These are phyloP conservation scores for Chondrosia reniformis DNA, from an alignment of 37 sponge, comb jelly and placozoan genomes.

Conservation along the genomic window DNA sequence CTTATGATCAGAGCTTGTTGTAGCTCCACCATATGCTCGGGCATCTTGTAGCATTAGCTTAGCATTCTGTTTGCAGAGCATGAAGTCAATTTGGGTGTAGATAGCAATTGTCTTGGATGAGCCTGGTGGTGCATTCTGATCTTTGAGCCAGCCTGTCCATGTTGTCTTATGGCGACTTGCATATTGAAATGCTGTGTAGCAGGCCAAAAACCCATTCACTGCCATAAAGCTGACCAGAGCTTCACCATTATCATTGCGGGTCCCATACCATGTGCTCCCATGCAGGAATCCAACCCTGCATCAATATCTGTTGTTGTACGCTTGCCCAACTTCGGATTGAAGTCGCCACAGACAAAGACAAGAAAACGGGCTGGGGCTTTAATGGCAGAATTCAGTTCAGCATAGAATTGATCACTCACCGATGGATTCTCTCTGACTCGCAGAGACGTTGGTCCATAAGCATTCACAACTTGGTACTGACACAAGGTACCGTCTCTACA, in stretches of 20 bases:
- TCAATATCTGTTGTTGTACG: neutral
- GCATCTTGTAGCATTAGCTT: neutral
- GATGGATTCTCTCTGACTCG: neutral
- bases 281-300: neutral
- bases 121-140: no score
- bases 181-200: neutral
- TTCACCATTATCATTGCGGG: conserved; percentile 5
- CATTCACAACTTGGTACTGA: neutral
- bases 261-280: conserved; percentile 13
- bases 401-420: neutral
- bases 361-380: conserved; percentile 4
- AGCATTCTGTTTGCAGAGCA: conserved; percentile 3
- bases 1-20: conserved; percentile 6
- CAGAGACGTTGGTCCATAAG: conserved; percentile 4
- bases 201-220: no score
- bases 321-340: neutral
- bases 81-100: conserved; percentile 11
- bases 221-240: conserved; percentile 1
- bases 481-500: neutral
- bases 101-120: no score
- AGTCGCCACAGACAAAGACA: conserved; percentile 5
- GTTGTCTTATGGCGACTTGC: no score
- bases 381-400: neutral
- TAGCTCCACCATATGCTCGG: conserved; percentile 4
- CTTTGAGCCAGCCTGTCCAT: no score